Evolutionary conservation across 2,113 vertebrate genomes (phyloP).

Genomic region (Agelaius tricolor): DNA sequence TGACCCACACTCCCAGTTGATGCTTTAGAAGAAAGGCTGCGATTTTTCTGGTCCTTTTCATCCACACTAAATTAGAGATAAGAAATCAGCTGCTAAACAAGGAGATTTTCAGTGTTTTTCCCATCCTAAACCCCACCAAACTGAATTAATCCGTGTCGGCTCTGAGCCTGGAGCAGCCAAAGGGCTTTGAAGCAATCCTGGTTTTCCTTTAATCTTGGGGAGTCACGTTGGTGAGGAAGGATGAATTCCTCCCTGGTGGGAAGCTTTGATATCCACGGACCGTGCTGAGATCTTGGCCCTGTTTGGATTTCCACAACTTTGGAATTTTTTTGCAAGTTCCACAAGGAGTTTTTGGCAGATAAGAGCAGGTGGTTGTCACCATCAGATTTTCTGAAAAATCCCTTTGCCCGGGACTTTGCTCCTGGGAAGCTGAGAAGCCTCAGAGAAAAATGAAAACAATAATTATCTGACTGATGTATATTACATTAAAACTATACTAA

Average conservation of each 20-base stretch:
- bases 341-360: neutral
- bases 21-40: neutral
- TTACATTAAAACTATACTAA: no score
- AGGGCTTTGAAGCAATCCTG: neutral
- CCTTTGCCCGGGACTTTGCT: no score
- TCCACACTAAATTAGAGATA: neutral
- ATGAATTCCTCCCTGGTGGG: neutral
- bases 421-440: no score
- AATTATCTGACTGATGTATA: no score
- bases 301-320: neutral
- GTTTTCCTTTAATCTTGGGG: neutral
- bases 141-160: neutral
- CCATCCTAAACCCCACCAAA: neutral
- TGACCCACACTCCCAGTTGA: neutral
- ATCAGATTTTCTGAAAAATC: no score
- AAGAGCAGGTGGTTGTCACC: neutral
- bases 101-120: neutral
- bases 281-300: neutral
- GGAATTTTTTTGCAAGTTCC: neutral
- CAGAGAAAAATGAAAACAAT: no score
- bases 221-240: neutral
- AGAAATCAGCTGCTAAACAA: neutral
- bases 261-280: neutral
- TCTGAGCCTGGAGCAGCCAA: neutral
- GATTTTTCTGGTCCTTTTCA: neutral